Conservation (phyloP, 2,888 invertebrate species). For the Hypselothyrea guttata region DNA sequence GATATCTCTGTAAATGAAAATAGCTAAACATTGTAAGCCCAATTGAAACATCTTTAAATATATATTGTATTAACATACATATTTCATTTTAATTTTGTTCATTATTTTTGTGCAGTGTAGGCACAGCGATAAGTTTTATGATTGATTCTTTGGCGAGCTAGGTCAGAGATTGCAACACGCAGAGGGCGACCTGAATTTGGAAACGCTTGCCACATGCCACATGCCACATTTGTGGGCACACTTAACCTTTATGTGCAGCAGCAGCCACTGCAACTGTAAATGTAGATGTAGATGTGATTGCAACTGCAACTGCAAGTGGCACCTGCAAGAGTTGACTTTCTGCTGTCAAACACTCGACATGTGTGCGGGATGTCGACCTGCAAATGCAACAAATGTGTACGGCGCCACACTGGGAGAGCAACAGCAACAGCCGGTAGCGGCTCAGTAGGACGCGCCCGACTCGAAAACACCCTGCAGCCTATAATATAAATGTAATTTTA, state of each 20-base stretch:
- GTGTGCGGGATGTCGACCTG: constrained; percentile 6
- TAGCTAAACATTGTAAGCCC: no score
- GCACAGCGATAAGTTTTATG: constrained; percentile 31
- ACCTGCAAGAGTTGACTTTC: constrained; percentile 19
- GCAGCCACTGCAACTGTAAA: constrained; percentile 15
- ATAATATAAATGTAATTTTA: no score
- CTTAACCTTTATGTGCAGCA: constrained; percentile 48
- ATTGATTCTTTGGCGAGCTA: constrained; percentile 42
- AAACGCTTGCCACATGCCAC: no score
- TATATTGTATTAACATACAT: no score
- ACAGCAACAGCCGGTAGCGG: no score
- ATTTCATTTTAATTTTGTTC: no score
- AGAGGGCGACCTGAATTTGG: constrained; percentile 15
- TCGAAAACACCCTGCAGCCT: no score
- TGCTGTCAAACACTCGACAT: constrained; percentile 1
- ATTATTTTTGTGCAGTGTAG: not conserved
- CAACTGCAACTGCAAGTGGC: constrained; percentile 15
- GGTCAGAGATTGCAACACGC: constrained; percentile 27
- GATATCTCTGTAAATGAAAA: no score
- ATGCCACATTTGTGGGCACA: constrained; percentile 43
- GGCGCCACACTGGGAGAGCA: constrained; percentile 1
- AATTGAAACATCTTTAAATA: no score
- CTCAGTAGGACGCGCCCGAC: no score
- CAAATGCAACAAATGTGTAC: constrained; percentile 42
- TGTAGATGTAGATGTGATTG: not conserved